These are phyloP conservation scores for Formica exsecta DNA, from an alignment of 1,140 invertebrate species.

Conservation along the genomic window DNA sequence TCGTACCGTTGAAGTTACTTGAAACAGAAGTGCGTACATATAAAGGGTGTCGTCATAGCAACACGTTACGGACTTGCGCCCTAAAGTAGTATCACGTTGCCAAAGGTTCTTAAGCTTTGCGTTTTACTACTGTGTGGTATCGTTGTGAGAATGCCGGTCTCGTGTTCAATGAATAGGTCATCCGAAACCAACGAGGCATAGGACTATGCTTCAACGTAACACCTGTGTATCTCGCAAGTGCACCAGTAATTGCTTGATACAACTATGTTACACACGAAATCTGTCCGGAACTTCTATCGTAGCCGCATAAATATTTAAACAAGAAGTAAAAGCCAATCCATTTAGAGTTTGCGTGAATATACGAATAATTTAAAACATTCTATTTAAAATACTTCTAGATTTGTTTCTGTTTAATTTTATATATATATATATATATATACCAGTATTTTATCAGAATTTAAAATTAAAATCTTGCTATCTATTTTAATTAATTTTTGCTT, in stretches of 20 bases:
- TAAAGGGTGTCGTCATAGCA: slow-evolving; percentile 65
- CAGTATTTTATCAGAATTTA: not conserved
- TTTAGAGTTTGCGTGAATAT: not conserved
- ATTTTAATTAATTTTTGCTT: not conserved
- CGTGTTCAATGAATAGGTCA: slow-evolving; percentile 55
- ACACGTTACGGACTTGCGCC: slow-evolving; percentile 47
- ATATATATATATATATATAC: not conserved
- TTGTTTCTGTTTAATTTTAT: not conserved
- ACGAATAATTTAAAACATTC: not conserved
- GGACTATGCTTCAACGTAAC: slow-evolving; percentile 14
- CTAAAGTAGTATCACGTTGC: slow-evolving; percentile 60
- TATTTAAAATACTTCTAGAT: too few relatives aligned
- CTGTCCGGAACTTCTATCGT: not conserved
- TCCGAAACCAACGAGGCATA: slow-evolving; percentile 45
- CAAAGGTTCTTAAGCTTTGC: slow-evolving; percentile 59
- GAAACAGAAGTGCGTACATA: slow-evolving; percentile 17
- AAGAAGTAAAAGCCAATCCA: not conserved
- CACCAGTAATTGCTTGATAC: slow-evolving; percentile 30
- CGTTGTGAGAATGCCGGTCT: slow-evolving; percentile 27
- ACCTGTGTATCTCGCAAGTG: not conserved
- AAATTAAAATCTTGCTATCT: not conserved
- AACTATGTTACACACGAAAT: slow-evolving; percentile 22
- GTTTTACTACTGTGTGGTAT: slow-evolving; percentile 28
- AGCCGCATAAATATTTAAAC: not conserved
- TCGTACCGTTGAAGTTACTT: slow-evolving; percentile 41